Base-by-base conservation (phyloP, 1,140 invertebrate species). In the Microplitis demolitor region DNA sequence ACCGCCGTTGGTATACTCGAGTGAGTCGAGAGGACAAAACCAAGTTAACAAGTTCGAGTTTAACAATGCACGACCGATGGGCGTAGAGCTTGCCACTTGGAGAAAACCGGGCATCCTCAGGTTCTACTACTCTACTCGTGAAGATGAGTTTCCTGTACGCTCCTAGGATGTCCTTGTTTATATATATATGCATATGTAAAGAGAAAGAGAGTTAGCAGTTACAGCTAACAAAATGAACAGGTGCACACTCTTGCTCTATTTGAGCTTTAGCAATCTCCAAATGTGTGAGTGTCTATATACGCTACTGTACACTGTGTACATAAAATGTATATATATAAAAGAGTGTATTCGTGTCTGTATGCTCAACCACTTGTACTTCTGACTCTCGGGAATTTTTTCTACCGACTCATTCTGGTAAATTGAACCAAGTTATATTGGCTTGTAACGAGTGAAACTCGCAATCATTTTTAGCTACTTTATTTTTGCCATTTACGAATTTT, bases 11-110 rank as follows among this genome's bases (percentile, higher is more conserved):
- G 53, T 31, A 3, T 67, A 39, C 39, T 67, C 53, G 50, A 68
- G 66, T 33, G 2, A 45, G 67, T 69, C 16, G 67, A 69, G 33
- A 64, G 61, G 61, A 69, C 74, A 68, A 71, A 75, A 72, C 74
- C 73, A 67, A 75, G 74, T 75, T 75, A 75, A 69, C 74, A 72
- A 75, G 74, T 75, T 75, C 60, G 69, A 75, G 74, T 72, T 75
- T 75, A 75, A 75, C 74, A 71, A 75, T 75, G 74, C 74, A 75
- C 56, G 60, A 72, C 69, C 69, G 56, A 75, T 71, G 69, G 69
- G 73, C 70, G 68, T 67, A 67, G 66, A 69, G 71, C 45, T 54
- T 68, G 50, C 33, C 67, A 61, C 67, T 50, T 51, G 45, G 69
- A 51, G 54, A 70, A 61, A 14, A 13, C 58, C 61, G 60, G 1